A percentile compares a stretch with the other conserved stretches of the same genome.
These are phyloP conservation scores for Dioctria rufipes DNA, from an alignment of 2,888 invertebrate species.

Conservation along the genomic window DNA sequence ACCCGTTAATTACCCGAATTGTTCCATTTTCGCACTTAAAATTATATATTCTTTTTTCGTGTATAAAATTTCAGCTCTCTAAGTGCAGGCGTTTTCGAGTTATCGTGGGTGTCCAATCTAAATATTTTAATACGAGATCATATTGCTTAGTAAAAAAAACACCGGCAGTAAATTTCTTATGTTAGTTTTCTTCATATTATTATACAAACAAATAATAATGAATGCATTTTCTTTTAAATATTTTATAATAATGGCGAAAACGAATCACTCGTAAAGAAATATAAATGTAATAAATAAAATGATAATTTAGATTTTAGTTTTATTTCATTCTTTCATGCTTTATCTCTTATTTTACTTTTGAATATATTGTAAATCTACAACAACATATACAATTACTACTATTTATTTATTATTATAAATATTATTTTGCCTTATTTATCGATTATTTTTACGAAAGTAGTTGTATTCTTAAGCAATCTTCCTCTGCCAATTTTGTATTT, in stretches of 20 bases:
- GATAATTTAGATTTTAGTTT: constrained; percentile 46
- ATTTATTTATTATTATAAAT: constrained; percentile 24
- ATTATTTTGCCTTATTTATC: constrained; percentile 16
- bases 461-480: constrained; percentile 1
- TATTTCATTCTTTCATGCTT: constrained; percentile 28
- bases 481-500: constrained; percentile 16
- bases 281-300: constrained; percentile 47
- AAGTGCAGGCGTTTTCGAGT: too few relatives aligned
- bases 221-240: not conserved
- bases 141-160: constrained; percentile 2
- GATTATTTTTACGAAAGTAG: constrained; percentile 18
- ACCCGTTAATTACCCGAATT: too few relatives aligned
- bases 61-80: too few relatives aligned
- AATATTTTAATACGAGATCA: too few relatives aligned
- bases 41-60: too few relatives aligned
- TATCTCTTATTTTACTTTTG: constrained; percentile 30
- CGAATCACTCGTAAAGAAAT: constrained; percentile 33
- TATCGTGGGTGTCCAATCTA: too few relatives aligned
- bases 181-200: constrained; percentile 44
- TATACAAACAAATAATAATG: constrained; percentile 48
- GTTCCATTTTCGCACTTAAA: too few relatives aligned
- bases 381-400: constrained; percentile 47
- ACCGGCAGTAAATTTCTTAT: constrained; percentile 12
- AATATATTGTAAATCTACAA: constrained; percentile 55
- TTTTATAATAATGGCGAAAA: constrained; percentile 41